phyloP scores from a whole-genome alignment of 2,797 vertebrate species.

The Microctenopoma lineatum region DNA sequence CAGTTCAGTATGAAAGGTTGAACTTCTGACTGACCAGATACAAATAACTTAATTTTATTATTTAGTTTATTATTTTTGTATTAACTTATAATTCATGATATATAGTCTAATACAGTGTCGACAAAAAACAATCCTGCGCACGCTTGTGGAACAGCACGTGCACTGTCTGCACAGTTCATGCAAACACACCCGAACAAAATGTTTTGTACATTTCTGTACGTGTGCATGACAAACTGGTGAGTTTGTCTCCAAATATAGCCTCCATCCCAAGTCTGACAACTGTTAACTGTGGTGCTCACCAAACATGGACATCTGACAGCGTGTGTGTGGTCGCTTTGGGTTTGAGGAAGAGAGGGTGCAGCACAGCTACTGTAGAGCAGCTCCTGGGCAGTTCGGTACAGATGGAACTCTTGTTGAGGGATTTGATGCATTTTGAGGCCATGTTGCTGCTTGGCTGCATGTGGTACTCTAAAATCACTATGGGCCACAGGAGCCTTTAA shows the following conservation, averaged over 20 bases:
- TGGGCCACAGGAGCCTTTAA: background rate
- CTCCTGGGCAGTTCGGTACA: slow-evolving; percentile 29
- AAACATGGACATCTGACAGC: slow-evolving; percentile 28
- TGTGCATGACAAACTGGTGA: slow-evolving; percentile 32
- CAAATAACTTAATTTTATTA: no score
- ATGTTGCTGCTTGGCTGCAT: slow-evolving; percentile 3
- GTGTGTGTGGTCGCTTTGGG: slow-evolving; percentile 21
- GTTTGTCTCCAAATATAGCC: slow-evolving; percentile 35
- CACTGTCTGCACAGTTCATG: background rate
- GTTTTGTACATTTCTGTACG: slow-evolving; percentile 11
- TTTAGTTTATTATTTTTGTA: background rate
- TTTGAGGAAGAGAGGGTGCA: slow-evolving; percentile 18
- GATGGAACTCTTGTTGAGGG: slow-evolving; percentile 8
- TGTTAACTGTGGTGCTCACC: slow-evolving; percentile 38
- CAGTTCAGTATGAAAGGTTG: no score
- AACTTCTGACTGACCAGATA: no score
- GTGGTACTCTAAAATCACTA: background rate
- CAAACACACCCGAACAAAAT: no score
- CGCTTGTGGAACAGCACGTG: slow-evolving; percentile 1
- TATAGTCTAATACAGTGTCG: slow-evolving; percentile 7
- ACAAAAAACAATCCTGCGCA: background rate
- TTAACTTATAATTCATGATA: background rate
- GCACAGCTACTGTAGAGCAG: slow-evolving; percentile 5
- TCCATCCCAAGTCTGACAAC: slow-evolving; percentile 24
- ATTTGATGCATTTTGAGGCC: background rate